These are phyloP conservation scores for Papio anubis DNA, from an alignment of 2,113 vertebrate species.

Conservation along the genomic window DNA sequence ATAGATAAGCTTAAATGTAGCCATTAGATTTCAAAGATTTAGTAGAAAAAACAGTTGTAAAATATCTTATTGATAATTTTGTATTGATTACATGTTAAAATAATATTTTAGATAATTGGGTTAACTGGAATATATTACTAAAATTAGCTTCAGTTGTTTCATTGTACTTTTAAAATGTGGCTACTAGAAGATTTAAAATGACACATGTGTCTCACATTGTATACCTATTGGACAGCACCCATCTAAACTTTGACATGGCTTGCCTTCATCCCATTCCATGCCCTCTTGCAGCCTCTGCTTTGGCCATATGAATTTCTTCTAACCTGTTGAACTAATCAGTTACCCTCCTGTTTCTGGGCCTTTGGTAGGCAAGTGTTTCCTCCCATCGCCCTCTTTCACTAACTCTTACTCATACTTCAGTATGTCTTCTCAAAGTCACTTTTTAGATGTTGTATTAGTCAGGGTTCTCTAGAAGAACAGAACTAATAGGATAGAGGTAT, in stretches of 20 bases:
- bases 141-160: not conserved
- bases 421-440: not conserved
- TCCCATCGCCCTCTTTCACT: not conserved
- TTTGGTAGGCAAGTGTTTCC: not conserved
- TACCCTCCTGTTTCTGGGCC: not conserved
- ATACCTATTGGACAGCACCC: not conserved
- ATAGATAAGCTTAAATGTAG: not conserved
- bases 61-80: not conserved
- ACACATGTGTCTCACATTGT: not conserved
- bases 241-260: not conserved
- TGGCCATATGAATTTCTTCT: not conserved
- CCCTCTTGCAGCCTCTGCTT: not conserved
- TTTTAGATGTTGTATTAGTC: not conserved
- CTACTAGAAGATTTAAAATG: not conserved
- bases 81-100: not conserved
- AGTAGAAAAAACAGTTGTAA: not conserved
- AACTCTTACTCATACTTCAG: not conserved
- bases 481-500: no score
- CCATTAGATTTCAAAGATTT: not conserved
- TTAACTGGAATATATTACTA: not conserved
- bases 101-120: constrained; percentile 3
- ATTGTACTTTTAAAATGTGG: not conserved
- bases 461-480: no score
- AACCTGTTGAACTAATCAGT: not conserved
- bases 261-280: not conserved